Base-by-base conservation (phyloP, 1,140 invertebrate species). In the Trichogramma pretiosum region DNA sequence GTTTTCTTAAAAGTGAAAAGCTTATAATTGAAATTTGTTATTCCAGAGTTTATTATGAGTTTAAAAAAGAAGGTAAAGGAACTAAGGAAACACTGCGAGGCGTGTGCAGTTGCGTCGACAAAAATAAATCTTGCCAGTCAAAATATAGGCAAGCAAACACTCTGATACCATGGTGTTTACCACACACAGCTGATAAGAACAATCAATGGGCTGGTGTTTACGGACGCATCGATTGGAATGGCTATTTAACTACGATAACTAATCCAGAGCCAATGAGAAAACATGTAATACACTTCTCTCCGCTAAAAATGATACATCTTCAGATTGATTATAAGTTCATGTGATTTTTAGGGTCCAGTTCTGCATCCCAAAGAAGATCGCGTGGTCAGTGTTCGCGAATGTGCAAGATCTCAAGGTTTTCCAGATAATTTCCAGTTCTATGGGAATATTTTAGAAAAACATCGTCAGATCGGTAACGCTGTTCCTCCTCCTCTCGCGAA, bases 201-300 rank as follows among this genome's bases (percentile, higher is more conserved):
- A 89, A 89, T 67, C 73, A 93, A 68, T 93, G 89, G 89, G 78
- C 85, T 0, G 79, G 78, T 1, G 68, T 80, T 24, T 82, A 81
- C 49, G 78, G 89, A 1, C 75, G 89, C 42, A 61, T 93, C 2
- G 81, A 84, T 46, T 91, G 87, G 87, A 78, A 88, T 59, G 88
- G 87, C 10, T 90, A 85, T 72, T 93, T 92, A 63, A 78, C 77
- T 46, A 91, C 87, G 5, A 77, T 84, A 40, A 91, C 88, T 14
- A 90, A 91, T 73, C 88, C 88, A 30, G 88, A 92, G 62, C 88
- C 89, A 8, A 91, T 92, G 85, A 87, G 88, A 44, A 91, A 91
- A 76, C 88, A 91, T 74, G 87, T 61, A 45, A 34, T 3, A 33
- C n/a, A n/a, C n/a, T n/a, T n/a, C n/a, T n/a, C n/a, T n/a, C n/a